Evolutionary conservation across 2,113 vertebrate genomes (phyloP).

Genomic region (Microcebus tavaratra): DNA sequence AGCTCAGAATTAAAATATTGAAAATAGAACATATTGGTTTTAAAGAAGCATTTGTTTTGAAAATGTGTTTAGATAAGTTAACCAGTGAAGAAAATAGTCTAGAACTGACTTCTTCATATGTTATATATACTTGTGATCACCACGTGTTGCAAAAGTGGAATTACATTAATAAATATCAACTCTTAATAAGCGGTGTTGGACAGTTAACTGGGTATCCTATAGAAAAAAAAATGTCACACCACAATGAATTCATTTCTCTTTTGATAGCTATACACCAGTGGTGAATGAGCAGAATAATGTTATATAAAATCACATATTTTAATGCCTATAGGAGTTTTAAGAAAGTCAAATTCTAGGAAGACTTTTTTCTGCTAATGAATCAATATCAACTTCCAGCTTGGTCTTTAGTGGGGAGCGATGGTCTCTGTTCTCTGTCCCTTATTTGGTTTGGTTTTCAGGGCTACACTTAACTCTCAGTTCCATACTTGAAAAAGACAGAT

Average conservation of each 20-base stretch:
- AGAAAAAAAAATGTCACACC: neutral
- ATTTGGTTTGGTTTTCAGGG: neutral
- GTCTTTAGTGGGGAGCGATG: accelerated
- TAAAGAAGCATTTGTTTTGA: neutral
- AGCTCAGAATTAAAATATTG: neutral
- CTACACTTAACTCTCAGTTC: neutral
- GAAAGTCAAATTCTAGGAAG: neutral
- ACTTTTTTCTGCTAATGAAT: neutral
- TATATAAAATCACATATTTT: neutral
- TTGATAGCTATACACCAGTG: neutral
- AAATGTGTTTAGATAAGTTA: neutral
- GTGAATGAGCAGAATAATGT: neutral
- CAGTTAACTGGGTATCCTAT: neutral
- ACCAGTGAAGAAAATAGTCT: neutral
- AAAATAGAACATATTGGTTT: neutral
- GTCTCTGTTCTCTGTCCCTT: neutral
- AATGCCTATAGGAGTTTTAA: neutral
- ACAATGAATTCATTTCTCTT: neutral
- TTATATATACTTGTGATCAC: neutral
- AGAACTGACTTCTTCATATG: neutral
- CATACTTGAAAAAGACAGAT: neutral
- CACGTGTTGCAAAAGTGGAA: neutral
- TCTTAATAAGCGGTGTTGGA: neutral
- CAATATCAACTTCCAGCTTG: neutral
- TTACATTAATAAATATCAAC: no score